Conservation (phyloP, 2,113 vertebrate genomes). For the Microcebus lehilahytsara region DNA sequence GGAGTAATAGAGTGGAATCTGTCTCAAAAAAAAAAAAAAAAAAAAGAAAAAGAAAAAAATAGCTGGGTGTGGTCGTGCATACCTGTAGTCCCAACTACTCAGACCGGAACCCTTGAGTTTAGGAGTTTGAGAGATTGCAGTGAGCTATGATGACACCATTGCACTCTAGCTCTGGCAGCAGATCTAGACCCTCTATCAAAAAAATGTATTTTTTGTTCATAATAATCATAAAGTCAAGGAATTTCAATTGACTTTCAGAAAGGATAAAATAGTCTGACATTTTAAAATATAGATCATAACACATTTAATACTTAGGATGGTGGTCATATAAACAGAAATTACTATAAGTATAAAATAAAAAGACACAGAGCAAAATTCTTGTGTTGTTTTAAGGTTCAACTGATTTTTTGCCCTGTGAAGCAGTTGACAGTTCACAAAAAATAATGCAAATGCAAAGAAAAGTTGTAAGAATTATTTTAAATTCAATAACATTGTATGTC, state of each 20-base stretch:
- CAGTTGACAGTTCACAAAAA: not conserved
- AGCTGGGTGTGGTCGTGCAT: too few relatives aligned
- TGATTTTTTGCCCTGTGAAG: not conserved
- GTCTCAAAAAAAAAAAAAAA: too few relatives aligned
- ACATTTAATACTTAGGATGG: not conserved
- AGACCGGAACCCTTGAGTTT: too few relatives aligned
- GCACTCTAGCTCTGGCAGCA: too few relatives aligned
- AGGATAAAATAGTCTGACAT: not conserved
- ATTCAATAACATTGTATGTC: constrained; percentile 15
- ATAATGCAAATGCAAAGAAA: not conserved
- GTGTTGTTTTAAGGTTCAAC: not conserved
- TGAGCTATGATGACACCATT: too few relatives aligned
- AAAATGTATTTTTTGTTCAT: not conserved
- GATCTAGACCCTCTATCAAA: too few relatives aligned
- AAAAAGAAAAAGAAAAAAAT: too few relatives aligned
- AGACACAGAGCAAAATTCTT: not conserved
- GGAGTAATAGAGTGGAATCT: too few relatives aligned
- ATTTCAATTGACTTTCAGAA: not conserved
- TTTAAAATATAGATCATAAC: not conserved
- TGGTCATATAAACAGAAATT: not conserved
- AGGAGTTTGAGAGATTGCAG: too few relatives aligned
- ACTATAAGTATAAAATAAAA: not conserved
- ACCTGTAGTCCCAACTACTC: too few relatives aligned
- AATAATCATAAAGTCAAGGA: not conserved
- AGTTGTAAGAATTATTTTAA: not conserved